Conservation (phyloP, 1,140 invertebrate genomes). For the Ylistrum balloti region DNA sequence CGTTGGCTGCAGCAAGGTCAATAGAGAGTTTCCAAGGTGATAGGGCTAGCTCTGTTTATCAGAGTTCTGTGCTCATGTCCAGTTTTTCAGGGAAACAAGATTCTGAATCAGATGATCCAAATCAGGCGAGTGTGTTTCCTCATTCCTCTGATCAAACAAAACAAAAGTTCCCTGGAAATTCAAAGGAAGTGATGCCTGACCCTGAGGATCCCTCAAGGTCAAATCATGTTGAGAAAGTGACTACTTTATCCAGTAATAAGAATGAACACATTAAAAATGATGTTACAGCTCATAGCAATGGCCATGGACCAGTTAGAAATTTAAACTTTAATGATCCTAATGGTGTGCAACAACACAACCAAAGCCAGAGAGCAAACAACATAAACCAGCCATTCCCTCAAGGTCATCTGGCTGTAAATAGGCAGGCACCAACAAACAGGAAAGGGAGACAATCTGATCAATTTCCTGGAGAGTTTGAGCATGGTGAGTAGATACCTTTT, state of each 20-base stretch:
- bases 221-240: conserved; percentile 14
- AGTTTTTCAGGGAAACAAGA: neutral
- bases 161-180: neutral
- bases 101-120: neutral
- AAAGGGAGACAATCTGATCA: conserved; percentile 52
- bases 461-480: conserved; percentile 49
- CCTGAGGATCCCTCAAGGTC: neutral
- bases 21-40: conserved; percentile 55
- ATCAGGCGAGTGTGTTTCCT: neutral
- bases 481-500: conserved; percentile 37
- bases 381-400: neutral
- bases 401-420: neutral
- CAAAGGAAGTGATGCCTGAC: too few species aligned
- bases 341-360: neutral
- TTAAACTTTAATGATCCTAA: neutral
- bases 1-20: conserved; percentile 57
- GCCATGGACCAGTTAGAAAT: neutral
- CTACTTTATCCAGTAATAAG: neutral
- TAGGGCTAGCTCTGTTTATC: conserved; percentile 50
- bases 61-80: conserved; percentile 53
- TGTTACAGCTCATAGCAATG: conserved; percentile 24
- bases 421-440: neutral
- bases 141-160: neutral
- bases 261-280: conserved; percentile 1
- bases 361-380: neutral